Evolutionary conservation across 2,888 invertebrate genomes (phyloP).

Genomic region (Theodoxus fluviatilis): DNA sequence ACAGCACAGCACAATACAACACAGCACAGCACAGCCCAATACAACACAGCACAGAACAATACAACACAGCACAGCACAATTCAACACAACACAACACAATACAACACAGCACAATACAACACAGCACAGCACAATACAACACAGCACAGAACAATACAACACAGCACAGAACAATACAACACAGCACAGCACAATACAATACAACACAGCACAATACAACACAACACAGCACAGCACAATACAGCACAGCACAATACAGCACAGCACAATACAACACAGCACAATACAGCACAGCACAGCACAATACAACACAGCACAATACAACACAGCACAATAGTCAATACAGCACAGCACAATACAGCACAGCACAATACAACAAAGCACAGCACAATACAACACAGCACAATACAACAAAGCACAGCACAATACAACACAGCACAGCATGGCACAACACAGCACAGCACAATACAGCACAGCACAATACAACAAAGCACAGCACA

Average conservation of each 20-base stretch:
- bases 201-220: neutral
- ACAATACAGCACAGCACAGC: neutral
- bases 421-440: neutral
- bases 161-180: neutral
- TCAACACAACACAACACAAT: neutral
- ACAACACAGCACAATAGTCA: neutral
- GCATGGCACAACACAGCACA: neutral
- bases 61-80: neutral
- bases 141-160: neutral
- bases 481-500: neutral
- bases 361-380: neutral
- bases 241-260: neutral
- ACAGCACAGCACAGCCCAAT: neutral
- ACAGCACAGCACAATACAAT: neutral
- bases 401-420: neutral
- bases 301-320: neutral
- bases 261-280: neutral
- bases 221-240: slow-evolving; percentile 5
- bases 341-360: neutral
- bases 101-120: neutral
- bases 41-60: neutral
- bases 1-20: slow-evolving; percentile 3
- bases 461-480: neutral
- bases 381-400: neutral
- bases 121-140: neutral